These are phyloP conservation scores for Xenopus tropicalis DNA, from an alignment of 2,113 vertebrate genomes.

Conservation along the genomic window DNA sequence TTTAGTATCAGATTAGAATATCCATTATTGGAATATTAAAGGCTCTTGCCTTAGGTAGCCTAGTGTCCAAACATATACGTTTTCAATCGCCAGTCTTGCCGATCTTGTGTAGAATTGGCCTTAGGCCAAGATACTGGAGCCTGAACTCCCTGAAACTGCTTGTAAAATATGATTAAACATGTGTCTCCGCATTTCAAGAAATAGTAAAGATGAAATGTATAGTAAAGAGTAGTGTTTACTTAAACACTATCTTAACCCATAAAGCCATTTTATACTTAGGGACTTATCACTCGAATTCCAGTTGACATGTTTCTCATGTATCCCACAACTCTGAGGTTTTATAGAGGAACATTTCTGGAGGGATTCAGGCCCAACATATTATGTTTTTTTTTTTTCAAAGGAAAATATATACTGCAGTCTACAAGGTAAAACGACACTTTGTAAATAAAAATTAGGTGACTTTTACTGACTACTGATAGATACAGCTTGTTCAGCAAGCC, in stretches of 20 bases:
- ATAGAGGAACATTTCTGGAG: neutral
- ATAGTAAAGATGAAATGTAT: neutral
- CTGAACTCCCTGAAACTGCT: conserved; percentile 55
- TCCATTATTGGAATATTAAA: no score
- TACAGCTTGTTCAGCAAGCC: no score
- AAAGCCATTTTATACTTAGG: neutral
- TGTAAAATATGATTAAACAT: conserved; percentile 57
- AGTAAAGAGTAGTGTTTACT: neutral
- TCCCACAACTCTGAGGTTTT: neutral
- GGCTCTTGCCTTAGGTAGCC: no score
- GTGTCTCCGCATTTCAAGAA: conserved; percentile 55
- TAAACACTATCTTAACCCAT: neutral
- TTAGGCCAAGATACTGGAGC: conserved; percentile 48
- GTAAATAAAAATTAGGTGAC: no score
- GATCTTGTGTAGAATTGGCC: conserved; percentile 44
- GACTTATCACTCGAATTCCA: neutral
- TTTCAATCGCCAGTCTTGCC: no score
- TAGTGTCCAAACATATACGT: no score
- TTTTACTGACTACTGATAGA: no score
- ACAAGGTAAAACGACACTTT: no score
- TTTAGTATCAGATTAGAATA: no score
- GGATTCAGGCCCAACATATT: no score
- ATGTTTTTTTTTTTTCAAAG: no score
- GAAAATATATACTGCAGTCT: no score
- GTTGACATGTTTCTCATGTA: neutral